A percentile compares a stretch with the other conserved stretches of the same genome.
phyloP scores from a whole-genome alignment of 2,113 vertebrate genomes.

The Petrocephalus zakoni region DNA sequence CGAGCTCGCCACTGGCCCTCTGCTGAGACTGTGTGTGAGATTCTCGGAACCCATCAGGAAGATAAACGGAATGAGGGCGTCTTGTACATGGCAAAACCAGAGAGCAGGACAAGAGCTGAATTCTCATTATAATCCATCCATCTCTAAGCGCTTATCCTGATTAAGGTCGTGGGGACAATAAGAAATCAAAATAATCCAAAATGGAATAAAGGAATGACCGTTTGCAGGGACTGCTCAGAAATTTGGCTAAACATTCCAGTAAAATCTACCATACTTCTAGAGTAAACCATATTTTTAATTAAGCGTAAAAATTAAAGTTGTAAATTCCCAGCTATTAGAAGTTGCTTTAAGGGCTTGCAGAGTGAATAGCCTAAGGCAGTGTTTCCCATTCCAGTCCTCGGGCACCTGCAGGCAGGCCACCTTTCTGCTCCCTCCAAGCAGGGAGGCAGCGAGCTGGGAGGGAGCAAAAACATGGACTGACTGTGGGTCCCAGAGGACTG shows the following conservation, averaged over 20 bases:
- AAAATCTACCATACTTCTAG: not conserved
- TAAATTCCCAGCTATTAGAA: not conserved
- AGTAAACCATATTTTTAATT: not conserved
- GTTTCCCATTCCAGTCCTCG: not conserved
- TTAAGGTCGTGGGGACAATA: not conserved
- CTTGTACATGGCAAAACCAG: not conserved
- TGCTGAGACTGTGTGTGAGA: not conserved
- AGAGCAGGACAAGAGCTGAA: not conserved
- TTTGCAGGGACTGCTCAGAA: not conserved
- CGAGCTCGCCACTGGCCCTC: not conserved
- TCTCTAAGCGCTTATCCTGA: not conserved
- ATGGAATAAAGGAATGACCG: not conserved
- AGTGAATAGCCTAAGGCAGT: not conserved
- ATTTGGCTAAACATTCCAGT: not conserved
- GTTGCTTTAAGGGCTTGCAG: not conserved
- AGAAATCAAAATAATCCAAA: not conserved
- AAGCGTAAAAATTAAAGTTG: not conserved
- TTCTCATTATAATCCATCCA: not conserved
- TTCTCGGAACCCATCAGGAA: not conserved
- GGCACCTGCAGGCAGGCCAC: not conserved
- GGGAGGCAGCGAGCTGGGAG: not conserved
- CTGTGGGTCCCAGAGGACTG: not conserved
- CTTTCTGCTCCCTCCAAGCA: not conserved
- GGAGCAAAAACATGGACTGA: not conserved
- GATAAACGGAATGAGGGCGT: not conserved